Evolutionary conservation across 2,113 vertebrate species (phyloP).

Genomic region (Calyptomena viridis): DNA sequence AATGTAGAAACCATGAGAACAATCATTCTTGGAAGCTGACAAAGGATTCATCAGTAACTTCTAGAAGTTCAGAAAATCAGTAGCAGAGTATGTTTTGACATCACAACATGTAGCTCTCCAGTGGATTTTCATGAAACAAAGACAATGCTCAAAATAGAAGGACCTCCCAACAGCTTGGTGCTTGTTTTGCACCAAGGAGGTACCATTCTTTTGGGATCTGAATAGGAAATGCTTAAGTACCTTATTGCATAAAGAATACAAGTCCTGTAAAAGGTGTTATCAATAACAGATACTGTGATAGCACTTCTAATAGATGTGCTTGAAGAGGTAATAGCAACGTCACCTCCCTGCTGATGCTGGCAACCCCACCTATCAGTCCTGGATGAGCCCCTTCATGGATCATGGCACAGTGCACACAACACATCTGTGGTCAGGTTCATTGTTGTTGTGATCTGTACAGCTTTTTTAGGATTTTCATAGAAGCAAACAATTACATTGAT

Average conservation of each 20-base stretch:
- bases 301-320: background rate
- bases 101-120: background rate
- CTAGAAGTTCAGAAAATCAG: background rate
- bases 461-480: background rate
- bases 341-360: background rate
- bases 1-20: background rate
- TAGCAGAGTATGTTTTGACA: background rate
- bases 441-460: background rate
- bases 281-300: background rate
- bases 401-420: background rate
- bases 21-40: background rate
- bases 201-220: background rate
- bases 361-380: background rate
- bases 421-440: background rate
- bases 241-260: background rate
- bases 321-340: background rate
- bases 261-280: background rate
- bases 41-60: background rate
- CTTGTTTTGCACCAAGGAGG: background rate
- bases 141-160: background rate
- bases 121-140: background rate
- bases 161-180: background rate
- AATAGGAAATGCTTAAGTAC: background rate
- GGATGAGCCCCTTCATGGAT: background rate
- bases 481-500: background rate